Percentiles rank a stretch among this genome's conserved stretches.
Evolutionary conservation across 2,888 invertebrate genomes (phyloP).

Genomic region (Patella depressa): DNA sequence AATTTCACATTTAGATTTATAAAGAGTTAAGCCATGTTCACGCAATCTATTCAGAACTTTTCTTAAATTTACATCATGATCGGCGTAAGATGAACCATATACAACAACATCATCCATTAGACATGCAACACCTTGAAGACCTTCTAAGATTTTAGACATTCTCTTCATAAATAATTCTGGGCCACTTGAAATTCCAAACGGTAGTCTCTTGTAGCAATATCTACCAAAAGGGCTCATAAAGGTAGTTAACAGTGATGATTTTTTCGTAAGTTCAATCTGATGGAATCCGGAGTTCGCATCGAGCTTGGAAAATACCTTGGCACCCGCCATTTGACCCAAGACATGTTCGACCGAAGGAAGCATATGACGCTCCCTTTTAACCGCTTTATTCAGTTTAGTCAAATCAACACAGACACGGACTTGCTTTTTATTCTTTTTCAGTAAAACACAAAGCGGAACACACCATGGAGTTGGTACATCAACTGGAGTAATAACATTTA

Average conservation of each 20-base stretch:
- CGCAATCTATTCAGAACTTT: not conserved
- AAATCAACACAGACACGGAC: too few relatives aligned
- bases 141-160: conserved; percentile 25
- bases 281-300: conserved; percentile 23
- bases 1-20: not conserved
- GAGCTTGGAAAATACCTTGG: conserved; percentile 18
- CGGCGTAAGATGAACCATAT: conserved; percentile 13
- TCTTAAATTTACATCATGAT: not conserved
- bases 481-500: too few relatives aligned
- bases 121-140: conserved; percentile 2
- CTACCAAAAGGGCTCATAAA: conserved; percentile 27
- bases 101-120: conserved; percentile 35
- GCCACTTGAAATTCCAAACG: conserved; percentile 27
- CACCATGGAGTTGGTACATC: too few relatives aligned
- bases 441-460: too few relatives aligned
- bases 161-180: conserved; percentile 27
- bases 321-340: too few relatives aligned
- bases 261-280: conserved; percentile 15
- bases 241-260: conserved; percentile 15
- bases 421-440: too few relatives aligned
- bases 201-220: conserved; percentile 20
- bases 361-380: too few relatives aligned
- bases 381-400: too few relatives aligned
- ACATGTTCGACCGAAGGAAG: too few relatives aligned
- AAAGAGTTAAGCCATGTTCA: conserved; percentile 21